phyloP scores from a whole-genome alignment of 2,888 invertebrate species.

The Scaptomyza reducta region DNA sequence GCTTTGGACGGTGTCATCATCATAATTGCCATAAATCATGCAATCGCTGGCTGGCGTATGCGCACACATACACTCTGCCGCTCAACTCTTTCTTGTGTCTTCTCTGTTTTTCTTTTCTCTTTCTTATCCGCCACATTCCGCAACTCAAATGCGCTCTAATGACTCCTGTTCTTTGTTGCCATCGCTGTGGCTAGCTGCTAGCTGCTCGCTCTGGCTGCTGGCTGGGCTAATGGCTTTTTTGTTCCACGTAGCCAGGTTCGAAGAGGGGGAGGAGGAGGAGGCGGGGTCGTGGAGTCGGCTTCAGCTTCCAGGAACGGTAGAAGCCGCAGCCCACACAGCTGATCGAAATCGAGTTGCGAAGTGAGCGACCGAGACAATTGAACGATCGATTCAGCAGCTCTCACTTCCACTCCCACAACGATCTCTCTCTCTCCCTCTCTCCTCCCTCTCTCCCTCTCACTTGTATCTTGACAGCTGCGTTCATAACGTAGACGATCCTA shows the following conservation, averaged over 20 bases:
- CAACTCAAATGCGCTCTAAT: conserved; percentile 78
- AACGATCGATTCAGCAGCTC: conserved; percentile 49
- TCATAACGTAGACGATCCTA: conserved; percentile 45
- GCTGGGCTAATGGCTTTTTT: conserved; percentile 57
- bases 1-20: conserved; percentile 68
- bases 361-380: conserved; percentile 53
- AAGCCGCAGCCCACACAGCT: conserved; percentile 51
- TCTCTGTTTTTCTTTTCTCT: neutral
- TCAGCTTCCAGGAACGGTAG: conserved; percentile 45
- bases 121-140: conserved; percentile 63
- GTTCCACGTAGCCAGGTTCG: conserved; percentile 69
- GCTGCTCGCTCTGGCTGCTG: conserved; percentile 12
- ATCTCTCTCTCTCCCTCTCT: neutral
- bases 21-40: conserved; percentile 81
- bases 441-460: neutral
- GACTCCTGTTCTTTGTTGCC: conserved; percentile 78
- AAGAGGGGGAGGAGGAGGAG: no score
- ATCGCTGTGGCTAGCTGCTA: conserved; percentile 7
- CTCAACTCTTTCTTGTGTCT: conserved; percentile 18
- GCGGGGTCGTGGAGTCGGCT: conserved; percentile 19
- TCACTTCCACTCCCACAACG: conserved; percentile 46
- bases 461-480: conserved; percentile 49
- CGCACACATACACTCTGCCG: conserved; percentile 5
- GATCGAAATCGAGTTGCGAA: conserved; percentile 56
- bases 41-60: conserved; percentile 69